Conservation (phyloP, 1,140 invertebrate species). For the Diabrotica virgifera region DNA sequence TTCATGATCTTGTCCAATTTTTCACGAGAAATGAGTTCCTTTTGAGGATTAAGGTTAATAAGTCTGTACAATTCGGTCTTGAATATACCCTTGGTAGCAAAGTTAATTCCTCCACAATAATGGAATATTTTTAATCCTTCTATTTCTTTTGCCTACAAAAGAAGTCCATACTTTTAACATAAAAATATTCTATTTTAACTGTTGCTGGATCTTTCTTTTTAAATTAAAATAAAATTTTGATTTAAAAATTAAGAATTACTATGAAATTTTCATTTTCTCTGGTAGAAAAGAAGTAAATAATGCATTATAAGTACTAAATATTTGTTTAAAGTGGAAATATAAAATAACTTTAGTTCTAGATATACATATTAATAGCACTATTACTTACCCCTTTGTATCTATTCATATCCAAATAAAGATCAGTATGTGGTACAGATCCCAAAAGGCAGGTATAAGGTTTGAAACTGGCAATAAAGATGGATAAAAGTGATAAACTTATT, state of each 20-base stretch:
- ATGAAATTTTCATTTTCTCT: too few species aligned
- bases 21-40: slow-evolving; percentile 36
- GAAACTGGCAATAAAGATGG: slow-evolving; percentile 58
- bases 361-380: neutral
- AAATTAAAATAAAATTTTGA: too few species aligned
- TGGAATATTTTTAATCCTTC: slow-evolving; percentile 62
- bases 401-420: slow-evolving; percentile 64
- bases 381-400: slow-evolving; percentile 59
- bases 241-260: too few species aligned
- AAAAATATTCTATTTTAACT: too few species aligned
- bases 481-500: slow-evolving; percentile 60
- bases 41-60: slow-evolving; percentile 49
- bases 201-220: too few species aligned
- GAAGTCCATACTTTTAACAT: too few species aligned
- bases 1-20: slow-evolving; percentile 27
- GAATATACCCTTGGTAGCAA: slow-evolving; percentile 58
- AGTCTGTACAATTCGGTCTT: slow-evolving; percentile 51
- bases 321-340: too few species aligned
- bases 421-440: slow-evolving; percentile 61
- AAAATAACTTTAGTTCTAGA: too few species aligned
- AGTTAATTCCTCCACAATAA: slow-evolving; percentile 63
- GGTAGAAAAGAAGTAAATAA: too few species aligned
- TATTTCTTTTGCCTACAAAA: slow-evolving; percentile 53
- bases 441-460: slow-evolving; percentile 55
- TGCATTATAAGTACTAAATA: too few species aligned